phyloP scores from a whole-genome alignment of 2,888 invertebrate genomes.

The Pinctada fucata region DNA sequence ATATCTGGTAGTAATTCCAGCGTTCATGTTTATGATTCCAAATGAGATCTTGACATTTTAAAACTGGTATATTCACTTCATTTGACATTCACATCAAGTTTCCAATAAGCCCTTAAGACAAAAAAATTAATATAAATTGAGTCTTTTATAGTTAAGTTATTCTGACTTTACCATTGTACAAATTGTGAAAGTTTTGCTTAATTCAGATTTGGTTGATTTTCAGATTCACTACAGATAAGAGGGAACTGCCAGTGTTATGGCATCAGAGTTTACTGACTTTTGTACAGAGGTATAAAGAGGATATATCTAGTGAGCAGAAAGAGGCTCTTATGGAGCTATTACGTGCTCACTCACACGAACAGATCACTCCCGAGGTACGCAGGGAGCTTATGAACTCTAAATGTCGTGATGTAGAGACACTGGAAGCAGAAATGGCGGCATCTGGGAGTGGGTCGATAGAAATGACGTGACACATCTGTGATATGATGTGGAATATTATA shows the following conservation, averaged over 20 bases:
- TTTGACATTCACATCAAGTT: too few relatives aligned
- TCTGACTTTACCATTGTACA: too few relatives aligned
- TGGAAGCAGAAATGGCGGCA: constrained; percentile 22
- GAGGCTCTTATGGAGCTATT: constrained; percentile 89
- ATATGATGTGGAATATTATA: too few relatives aligned
- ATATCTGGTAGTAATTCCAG: too few relatives aligned
- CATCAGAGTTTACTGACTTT: constrained; percentile 96
- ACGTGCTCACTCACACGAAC: constrained; percentile 82
- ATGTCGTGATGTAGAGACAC: constrained; percentile 82
- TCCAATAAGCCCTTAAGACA: too few relatives aligned
- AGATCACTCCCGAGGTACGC: constrained; percentile 89
- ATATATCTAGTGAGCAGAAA: constrained; percentile 94
- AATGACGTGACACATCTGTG: background rate
- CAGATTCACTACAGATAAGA: constrained; percentile 89
- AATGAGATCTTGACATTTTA: too few relatives aligned
- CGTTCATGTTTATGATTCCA: too few relatives aligned
- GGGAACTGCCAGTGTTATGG: constrained; percentile 96
- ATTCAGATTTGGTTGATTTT: constrained; percentile 43
- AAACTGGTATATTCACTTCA: too few relatives aligned
- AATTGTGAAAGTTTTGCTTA: too few relatives aligned
- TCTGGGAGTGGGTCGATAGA: constrained; percentile 8
- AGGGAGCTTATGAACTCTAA: constrained; percentile 90
- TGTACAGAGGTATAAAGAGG: constrained; percentile 95
- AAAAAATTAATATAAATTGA: too few relatives aligned
- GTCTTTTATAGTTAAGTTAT: too few relatives aligned